These are phyloP conservation scores for Aldrovandia affinis DNA, from an alignment of 2,797 vertebrate species.

Conservation along the genomic window DNA sequence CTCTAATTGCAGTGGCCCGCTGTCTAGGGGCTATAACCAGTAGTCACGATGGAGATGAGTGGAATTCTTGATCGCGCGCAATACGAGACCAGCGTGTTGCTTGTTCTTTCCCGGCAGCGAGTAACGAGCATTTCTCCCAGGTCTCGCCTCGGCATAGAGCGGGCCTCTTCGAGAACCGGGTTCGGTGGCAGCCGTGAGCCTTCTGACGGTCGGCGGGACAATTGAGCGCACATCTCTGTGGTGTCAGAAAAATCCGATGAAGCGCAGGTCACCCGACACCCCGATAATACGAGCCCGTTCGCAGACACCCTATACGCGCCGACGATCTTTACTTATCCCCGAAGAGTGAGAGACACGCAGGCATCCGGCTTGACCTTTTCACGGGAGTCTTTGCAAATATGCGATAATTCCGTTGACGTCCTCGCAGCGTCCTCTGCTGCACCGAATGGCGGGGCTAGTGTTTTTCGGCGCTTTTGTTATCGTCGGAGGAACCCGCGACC, in stretches of 20 bases:
- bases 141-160: neutral
- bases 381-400: conserved; percentile 4
- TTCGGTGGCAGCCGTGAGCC: neutral
- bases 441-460: neutral
- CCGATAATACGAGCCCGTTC: neutral
- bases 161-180: neutral
- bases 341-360: neutral
- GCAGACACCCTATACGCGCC: neutral
- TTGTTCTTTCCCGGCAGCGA: neutral
- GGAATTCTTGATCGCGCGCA: neutral
- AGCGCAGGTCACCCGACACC: no score
- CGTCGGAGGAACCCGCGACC: neutral
- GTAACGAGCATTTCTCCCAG: neutral
- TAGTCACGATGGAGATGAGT: neutral
- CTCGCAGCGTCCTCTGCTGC: neutral
- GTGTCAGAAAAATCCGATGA: no score
- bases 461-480: neutral
- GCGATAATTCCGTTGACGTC: neutral
- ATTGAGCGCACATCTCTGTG: neutral
- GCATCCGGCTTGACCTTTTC: neutral
- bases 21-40: neutral
- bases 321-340: neutral
- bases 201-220: neutral
- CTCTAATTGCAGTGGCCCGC: neutral
- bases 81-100: conserved; percentile 7